Evolutionary conservation across 2,113 vertebrate genomes (phyloP), one percentile per base, ranked within the genome.

Genomic region (Cebus imitator): DNA sequence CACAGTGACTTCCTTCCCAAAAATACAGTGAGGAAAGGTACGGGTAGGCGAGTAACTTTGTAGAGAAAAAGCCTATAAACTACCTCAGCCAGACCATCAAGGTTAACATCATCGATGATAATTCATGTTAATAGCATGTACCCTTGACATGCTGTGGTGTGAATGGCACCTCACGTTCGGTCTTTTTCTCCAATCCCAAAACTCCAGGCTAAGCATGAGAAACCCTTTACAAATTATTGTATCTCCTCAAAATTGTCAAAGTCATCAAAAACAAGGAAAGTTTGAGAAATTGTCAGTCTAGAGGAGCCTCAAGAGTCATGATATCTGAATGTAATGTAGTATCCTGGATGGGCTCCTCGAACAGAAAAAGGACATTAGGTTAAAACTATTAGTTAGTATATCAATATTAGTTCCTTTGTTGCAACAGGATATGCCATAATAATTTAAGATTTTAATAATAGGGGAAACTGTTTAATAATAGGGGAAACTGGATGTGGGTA

Each of bases 1-100:
- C 5, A 23, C 55, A 32, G 45, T 66, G 11, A 32, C 43, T 43
- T 84, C 45, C 43, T 79, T 72, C 18, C 37, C 61, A 94, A 70
- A 48, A 85, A 30, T 55, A n/a, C 43, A 73, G 43, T 43, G 16
- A 72, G 50, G 30, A 52, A 81, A 57, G 20, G 27, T n/a, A 17
- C 5, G 1, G 5, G 10, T 1, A 1, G 6, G 21, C 2, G 21
- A 14, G 8, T 20, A 37, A 48, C 16, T n/a, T 58, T 30, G 35
- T 18, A 58, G 25, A 50, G 40, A 48, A 73, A 45, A 96, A 79
- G 21, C 5, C 57, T 45, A 25, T n/a, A 76, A 78, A n/a, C 30
- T 20, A 35, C 43, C 14, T 82, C 43, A 78, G 70, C 25, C 32
- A 57, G 40, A 57, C 37, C 21, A 58, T 78, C 40, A 35, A 75